Conservation (phyloP, 2,888 invertebrate genomes). For the Andrena trimmerana region DNA sequence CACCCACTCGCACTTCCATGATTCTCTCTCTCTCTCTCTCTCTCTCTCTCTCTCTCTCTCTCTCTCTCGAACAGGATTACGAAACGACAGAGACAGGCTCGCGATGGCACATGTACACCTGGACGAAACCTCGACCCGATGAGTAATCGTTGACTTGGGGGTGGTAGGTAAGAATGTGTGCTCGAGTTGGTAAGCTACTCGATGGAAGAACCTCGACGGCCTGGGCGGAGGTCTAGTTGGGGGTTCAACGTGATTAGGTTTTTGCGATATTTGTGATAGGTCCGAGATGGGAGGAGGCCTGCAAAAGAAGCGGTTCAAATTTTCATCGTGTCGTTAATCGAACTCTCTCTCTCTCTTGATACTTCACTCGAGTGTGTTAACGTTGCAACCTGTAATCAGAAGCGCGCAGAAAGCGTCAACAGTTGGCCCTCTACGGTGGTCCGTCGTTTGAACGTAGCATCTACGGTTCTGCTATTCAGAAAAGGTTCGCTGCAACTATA, state of each 20-base stretch:
- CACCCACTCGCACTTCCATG: neutral
- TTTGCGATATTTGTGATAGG: neutral
- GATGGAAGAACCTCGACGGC: neutral
- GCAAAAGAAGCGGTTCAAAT: conserved; percentile 6
- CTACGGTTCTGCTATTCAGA: conserved; percentile 14
- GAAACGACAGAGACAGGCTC: conserved; percentile 5
- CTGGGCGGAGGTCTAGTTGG: neutral
- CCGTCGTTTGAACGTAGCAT: conserved; percentile 15
- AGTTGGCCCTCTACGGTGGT: conserved; percentile 1
- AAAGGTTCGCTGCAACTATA: conserved; percentile 27
- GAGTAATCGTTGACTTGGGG: conserved; percentile 25
- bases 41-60: conserved; percentile 1
- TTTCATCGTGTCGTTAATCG: neutral
- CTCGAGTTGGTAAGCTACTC: conserved; percentile 8
- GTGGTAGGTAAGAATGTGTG: conserved; percentile 11
- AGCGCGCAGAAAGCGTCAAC: conserved; percentile 43
- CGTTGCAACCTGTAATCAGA: conserved; percentile 46
- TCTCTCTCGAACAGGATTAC: conserved; percentile 1
- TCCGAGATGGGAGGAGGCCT: conserved; percentile 11
- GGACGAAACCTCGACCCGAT: neutral
- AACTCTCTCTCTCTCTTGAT: neutral
- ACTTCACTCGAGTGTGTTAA: neutral
- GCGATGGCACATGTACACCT: conserved; percentile 11
- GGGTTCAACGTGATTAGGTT: neutral
- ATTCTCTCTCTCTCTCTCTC: conserved; percentile 5